Percentiles rank a stretch among this genome's conserved stretches.
Evolutionary conservation across 2,888 invertebrate species (phyloP).

Genomic region (Eretmocerus hayati): DNA sequence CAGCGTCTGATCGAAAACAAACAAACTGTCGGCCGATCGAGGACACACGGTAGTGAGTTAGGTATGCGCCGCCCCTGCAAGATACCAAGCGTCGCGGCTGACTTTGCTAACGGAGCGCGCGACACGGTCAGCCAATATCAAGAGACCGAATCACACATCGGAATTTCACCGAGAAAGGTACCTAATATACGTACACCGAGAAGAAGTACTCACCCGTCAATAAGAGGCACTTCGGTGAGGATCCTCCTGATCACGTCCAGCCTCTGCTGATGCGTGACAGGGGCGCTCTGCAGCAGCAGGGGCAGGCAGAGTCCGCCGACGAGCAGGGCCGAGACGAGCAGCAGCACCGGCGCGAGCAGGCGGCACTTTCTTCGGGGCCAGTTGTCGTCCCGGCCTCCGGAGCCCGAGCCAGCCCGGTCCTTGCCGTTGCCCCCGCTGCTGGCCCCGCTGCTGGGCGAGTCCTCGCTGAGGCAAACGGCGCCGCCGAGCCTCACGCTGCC

Average conservation of each 20-base stretch:
- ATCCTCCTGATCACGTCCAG: constrained; percentile 60
- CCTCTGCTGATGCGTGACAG: constrained; percentile 55
- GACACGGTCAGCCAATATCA: too few relatives aligned
- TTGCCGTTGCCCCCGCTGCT: constrained; percentile 44
- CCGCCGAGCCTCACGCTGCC: constrained; percentile 13
- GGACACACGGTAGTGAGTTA: too few relatives aligned
- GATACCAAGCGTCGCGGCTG: too few relatives aligned
- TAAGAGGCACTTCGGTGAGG: constrained; percentile 62
- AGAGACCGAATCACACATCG: too few relatives aligned
- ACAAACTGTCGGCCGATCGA: too few relatives aligned
- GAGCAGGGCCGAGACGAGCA: constrained; percentile 39
- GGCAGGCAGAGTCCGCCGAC: constrained; percentile 46
- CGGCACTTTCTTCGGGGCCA: constrained; percentile 41
- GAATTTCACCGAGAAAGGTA: too few relatives aligned
- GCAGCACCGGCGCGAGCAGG: constrained; percentile 41
- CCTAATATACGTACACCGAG: too few relatives aligned
- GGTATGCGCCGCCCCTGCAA: too few relatives aligned
- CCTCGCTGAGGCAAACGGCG: constrained; percentile 37
- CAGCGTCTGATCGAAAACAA: too few relatives aligned
- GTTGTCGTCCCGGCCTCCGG: constrained; percentile 41
- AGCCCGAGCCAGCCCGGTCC: constrained; percentile 37
- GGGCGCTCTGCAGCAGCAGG: constrained; percentile 42
- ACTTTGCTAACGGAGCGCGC: too few relatives aligned
- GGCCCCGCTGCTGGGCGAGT: constrained; percentile 44
- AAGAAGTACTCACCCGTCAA: constrained; percentile 60